These are phyloP conservation scores for Rhynchotus rufescens DNA, from an alignment of 2,797 vertebrate species.

Conservation along the genomic window DNA sequence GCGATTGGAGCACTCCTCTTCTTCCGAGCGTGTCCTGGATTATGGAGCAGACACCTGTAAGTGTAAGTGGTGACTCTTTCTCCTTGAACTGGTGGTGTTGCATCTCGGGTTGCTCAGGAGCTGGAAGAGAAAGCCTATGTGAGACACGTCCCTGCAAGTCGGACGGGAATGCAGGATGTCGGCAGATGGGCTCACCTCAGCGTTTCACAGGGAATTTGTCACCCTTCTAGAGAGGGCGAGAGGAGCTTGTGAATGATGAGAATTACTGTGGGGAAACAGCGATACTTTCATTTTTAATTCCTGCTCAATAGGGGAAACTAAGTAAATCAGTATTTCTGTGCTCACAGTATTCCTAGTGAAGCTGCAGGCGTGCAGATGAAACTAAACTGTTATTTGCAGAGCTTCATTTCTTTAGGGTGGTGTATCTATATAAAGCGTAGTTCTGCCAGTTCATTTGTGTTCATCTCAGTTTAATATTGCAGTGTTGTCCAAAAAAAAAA, in stretches of 20 bases:
- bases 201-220: background rate
- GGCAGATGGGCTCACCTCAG: background rate
- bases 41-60: accelerated
- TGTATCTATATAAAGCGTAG: background rate
- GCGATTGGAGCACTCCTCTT: background rate
- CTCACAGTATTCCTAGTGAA: background rate
- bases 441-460: background rate
- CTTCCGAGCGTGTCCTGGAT: background rate
- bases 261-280: accelerated
- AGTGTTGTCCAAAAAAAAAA: background rate
- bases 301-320: background rate
- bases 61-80: accelerated
- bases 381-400: background rate
- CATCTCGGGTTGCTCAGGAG: background rate
- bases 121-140: background rate
- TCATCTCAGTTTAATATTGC: background rate
- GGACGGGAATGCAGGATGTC: background rate
- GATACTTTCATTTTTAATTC: background rate
- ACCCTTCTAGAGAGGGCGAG: background rate
- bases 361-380: background rate
- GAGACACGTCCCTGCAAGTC: background rate
- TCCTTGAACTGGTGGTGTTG: background rate
- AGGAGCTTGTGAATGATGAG: background rate
- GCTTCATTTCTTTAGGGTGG: background rate
- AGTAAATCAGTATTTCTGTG: background rate